Evolutionary conservation across 2,113 vertebrate species (phyloP), one percentile per base, ranked within the genome.

Genomic region (Dipodomys spectabilis): DNA sequence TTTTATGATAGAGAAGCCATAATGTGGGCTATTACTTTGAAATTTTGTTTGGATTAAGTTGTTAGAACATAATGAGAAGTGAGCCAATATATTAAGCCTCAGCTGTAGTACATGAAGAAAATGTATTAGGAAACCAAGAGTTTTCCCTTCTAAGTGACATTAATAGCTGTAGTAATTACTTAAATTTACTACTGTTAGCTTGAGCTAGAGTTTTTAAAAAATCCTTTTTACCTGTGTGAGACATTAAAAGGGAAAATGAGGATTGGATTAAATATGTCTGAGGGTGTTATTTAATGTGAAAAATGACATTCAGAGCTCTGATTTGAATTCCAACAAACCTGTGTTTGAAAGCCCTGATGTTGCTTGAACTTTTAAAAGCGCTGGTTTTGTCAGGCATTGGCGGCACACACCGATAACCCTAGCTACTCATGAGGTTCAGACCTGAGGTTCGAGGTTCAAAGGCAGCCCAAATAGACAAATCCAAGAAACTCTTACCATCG

Each of bases 41-140:
- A 92, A 44, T 84, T 94, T 86, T 91, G 74, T 91, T 94, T 73
- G 92, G 86, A 88, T 95, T 82, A 92, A n/a, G 69, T 74, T 71
- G 23, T 89, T 86, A 92, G 77, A 75, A 77, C 32, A 35, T 85
- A 93, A 92, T 53, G 79, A 93, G 88, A 87, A 4, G 5, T 68
- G 8, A 91, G 65, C 73, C 25, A 28, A 7, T 57, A 1, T 57
- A 75, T 30, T 89, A 67, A 92, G 71, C 84, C 20, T 89, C 72
- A 85, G 28, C 53, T 86, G 15, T 7, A 74, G 49, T 71, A 23
- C 74, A 25, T 90, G 22, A 89, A 91, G 69, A 92, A 81, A 90
- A 79, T 60, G 10, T 72, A 28, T 75, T 88, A 78, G 64, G 45
- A 86, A 92, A 71, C 71, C 69, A 85, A 65, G 45, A 60, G 12